Evolutionary conservation across 2,888 invertebrate genomes (phyloP).

Genomic region (Bellardia pandia): DNA sequence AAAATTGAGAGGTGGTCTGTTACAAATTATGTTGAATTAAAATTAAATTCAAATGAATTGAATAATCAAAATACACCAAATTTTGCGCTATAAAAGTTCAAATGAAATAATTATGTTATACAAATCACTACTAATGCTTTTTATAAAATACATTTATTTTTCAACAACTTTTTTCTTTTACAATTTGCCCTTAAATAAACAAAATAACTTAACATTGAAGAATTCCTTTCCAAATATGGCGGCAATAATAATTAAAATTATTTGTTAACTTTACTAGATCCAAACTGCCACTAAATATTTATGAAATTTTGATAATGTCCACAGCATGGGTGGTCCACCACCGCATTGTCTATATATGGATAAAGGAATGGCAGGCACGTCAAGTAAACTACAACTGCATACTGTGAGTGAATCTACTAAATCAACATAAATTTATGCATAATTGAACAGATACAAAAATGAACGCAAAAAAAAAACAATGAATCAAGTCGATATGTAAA

Average conservation of each 20-base stretch:
- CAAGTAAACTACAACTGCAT: constrained; percentile 30
- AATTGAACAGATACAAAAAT: constrained; percentile 31
- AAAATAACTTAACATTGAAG: constrained; percentile 7
- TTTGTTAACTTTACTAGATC: constrained; percentile 26
- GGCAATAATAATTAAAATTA: constrained; percentile 59
- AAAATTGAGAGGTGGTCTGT: neutral
- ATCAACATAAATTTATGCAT: constrained; percentile 66
- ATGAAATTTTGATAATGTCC: constrained; percentile 36
- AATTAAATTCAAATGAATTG: too few species aligned
- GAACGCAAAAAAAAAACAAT: constrained; percentile 18
- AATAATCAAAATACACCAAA: too few species aligned
- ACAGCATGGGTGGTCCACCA: constrained; percentile 59
- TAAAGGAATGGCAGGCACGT: constrained; percentile 38
- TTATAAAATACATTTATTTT: too few species aligned
- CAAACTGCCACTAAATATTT: constrained; percentile 22
- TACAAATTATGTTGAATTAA: neutral
- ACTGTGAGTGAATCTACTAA: constrained; percentile 14
- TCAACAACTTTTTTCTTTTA: neutral
- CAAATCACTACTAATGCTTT: too few species aligned
- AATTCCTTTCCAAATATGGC: constrained; percentile 19
- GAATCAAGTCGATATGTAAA: constrained; percentile 42
- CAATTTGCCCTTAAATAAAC: neutral
- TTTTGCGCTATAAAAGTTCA: too few species aligned
- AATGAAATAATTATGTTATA: too few species aligned
- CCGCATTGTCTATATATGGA: neutral